Base-by-base conservation (phyloP, 2,888 invertebrate genomes). In the Scaeva pyrastri region DNA sequence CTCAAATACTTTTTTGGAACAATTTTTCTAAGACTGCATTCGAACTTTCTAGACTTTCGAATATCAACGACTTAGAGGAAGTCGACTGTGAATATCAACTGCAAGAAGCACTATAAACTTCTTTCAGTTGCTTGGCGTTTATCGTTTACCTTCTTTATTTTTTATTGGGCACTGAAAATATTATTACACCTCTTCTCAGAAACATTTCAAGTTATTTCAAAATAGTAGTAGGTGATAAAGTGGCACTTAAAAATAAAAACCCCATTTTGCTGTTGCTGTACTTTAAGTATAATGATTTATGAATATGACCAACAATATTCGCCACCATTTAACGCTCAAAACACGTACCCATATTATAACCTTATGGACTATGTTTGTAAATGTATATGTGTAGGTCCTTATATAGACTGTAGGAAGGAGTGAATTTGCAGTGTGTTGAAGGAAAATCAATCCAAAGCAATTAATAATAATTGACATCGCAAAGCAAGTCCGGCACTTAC, bases 401-500 rank as follows among this genome's bases (percentile, higher is more conserved):
- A n/a, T n/a, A n/a, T n/a, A n/a, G n/a, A n/a, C n/a, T n/a, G n/a
- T n/a, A n/a, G n/a, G n/a, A n/a, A n/a, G n/a, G 21, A 21, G 21
- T 21, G 10, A 41, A n/a, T 19, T 48, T 14, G n/a, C 16, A 71
- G 26, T 52, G 26, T 52, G 36, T 78, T 55, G 21, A 16, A 60
- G 58, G 58, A 45, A 66, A 68, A 82, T 82, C 66, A 60, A 80
- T 81, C 12, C 55, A n/a, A 41, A 39, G 11, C 56, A 23, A 64
- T 74, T 66, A 55, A 43, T 56, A 31, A 31, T 3, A 4, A 14
- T 48, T 66, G 48, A 36, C 66, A 66, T 2, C 36, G 48, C 16
- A 41, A n/a, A n/a, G 39, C 3, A 5, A 45, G 48, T 45, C 64
- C 55, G 52, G 72, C 50, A 66, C 52, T 72, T 77, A 72, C 23